phyloP scores from a whole-genome alignment of 2,888 invertebrate genomes.

The Deladenus siricidicola region DNA sequence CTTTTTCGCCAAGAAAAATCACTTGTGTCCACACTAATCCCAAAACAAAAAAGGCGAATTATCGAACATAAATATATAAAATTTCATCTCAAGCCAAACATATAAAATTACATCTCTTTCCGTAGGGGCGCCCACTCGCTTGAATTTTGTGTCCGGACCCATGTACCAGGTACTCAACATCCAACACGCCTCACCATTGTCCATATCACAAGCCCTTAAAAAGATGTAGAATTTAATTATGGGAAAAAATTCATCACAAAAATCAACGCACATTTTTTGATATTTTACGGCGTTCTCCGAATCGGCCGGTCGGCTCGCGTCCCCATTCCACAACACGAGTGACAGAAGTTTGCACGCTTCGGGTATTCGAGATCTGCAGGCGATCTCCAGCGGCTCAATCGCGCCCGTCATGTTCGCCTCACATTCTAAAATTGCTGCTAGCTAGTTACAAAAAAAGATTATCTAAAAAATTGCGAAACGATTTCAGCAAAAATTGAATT shows the following conservation, averaged over 20 bases:
- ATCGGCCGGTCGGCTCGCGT: slow-evolving; percentile 36
- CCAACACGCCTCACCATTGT: slow-evolving; percentile 50
- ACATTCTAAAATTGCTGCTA: slow-evolving; percentile 24
- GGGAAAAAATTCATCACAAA: slow-evolving; percentile 63
- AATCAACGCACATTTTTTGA: slow-evolving; percentile 37
- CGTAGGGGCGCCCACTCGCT: slow-evolving; percentile 28
- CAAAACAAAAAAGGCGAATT: too few relatives aligned
- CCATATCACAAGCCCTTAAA: slow-evolving; percentile 70
- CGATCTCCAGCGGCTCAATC: slow-evolving; percentile 40
- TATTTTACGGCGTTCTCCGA: slow-evolving; percentile 38
- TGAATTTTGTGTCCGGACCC: slow-evolving; percentile 28
- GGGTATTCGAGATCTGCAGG: slow-evolving; percentile 23
- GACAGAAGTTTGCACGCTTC: slow-evolving; percentile 36
- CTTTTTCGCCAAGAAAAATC: too few relatives aligned
- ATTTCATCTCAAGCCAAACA: too few relatives aligned
- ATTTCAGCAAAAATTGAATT: slow-evolving; percentile 40
- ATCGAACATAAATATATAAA: too few relatives aligned
- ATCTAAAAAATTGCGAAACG: slow-evolving; percentile 25
- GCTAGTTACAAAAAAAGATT: neutral
- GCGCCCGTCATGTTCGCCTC: slow-evolving; percentile 34
- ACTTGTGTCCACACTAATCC: too few relatives aligned
- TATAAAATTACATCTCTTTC: too few relatives aligned
- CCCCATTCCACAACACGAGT: slow-evolving; percentile 46
- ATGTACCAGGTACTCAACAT: slow-evolving; percentile 48
- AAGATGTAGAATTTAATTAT: slow-evolving; percentile 66